Evolutionary conservation across 1,140 invertebrate species (phyloP).

Genomic region (Drosophila asahinai): DNA sequence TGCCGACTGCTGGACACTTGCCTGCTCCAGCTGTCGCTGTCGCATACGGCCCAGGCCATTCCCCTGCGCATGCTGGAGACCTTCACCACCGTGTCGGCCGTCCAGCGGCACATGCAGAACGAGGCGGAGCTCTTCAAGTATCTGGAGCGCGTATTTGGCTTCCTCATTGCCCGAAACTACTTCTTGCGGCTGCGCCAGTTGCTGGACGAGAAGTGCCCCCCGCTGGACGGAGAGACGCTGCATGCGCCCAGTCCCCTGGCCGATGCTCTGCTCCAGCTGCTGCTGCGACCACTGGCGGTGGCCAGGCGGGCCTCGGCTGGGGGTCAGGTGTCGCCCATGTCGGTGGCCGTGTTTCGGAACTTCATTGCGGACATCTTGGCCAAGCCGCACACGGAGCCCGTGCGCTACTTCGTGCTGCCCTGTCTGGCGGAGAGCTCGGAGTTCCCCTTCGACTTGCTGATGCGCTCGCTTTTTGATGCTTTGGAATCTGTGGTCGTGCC

Average conservation of each 20-base stretch:
- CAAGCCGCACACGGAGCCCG: constrained; percentile 86
- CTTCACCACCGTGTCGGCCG: constrained; percentile 88
- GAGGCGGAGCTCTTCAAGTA: constrained; percentile 84
- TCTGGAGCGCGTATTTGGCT: constrained; percentile 84
- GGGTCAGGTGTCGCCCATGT: constrained; percentile 38
- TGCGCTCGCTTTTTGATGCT: constrained; percentile 60
- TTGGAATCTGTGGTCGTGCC: constrained; percentile 25
- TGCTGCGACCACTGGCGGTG: constrained; percentile 89
- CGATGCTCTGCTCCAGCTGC: constrained; percentile 91
- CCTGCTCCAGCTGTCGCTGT: constrained; percentile 63
- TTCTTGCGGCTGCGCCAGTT: constrained; percentile 90
- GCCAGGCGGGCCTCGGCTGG: constrained; percentile 29
- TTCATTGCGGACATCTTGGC: constrained; percentile 86
- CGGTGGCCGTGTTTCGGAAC: constrained; percentile 56
- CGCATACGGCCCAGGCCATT: constrained; percentile 87
- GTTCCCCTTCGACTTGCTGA: constrained; percentile 86
- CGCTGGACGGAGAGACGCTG: constrained; percentile 89
- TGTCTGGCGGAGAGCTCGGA: constrained; percentile 85
- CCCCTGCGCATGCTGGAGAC: constrained; percentile 92
- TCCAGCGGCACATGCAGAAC: constrained; percentile 86
- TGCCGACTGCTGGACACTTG: constrained; percentile 75
- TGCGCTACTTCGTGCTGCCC: constrained; percentile 87
- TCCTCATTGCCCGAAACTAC: constrained; percentile 87
- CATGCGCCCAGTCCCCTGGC: constrained; percentile 91
- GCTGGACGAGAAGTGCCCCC: constrained; percentile 90